Base-by-base conservation (phyloP, 2,113 vertebrate genomes). In the Calonectris borealis region DNA sequence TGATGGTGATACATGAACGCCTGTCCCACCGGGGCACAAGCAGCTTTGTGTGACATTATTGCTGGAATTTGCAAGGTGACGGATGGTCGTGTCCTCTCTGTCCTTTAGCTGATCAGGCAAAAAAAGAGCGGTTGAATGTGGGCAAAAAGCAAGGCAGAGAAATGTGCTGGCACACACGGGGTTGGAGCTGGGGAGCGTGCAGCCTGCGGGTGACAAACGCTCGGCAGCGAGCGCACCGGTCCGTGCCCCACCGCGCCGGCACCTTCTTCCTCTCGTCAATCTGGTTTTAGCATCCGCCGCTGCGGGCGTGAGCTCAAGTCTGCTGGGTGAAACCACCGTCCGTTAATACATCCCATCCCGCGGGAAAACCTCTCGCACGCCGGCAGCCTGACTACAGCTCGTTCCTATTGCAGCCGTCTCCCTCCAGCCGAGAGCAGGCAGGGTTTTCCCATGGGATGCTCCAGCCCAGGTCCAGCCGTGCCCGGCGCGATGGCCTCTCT, bases 291-390 rank as follows among this genome's bases (percentile, higher is more conserved):
- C 34, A 22, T 54, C 65, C 2, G 0, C 24, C 1, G 2, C 69
- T 31, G 5, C 0, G 0, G 64, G 40, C 36, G 1, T 0, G 24
- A 83, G 44, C 80, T 71, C 46, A 22, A 52, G 9, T 62, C 25
- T 77, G 51, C 3, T 0, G 92, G 57, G 62, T 65, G 57, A 77
- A 80, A 48, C 70, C 42, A 52, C 1, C 36, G 0, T 4, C 38
- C 2, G 12, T 1, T 17, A 49, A 4, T 20, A 16, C 34, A 27
- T 84, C 91, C 71, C 69, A 15, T 24, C 68, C 68, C 14, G 1
- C 1, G 29, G 91, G 83, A 62, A 40, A 77, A n/a, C 27, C n/a
- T 31, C 70, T 31, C 0, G 0, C 7, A 2, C 0, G 2, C 6
- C 22, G 29, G 38, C 85, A 88, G 36, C 65, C 54, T 9, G 60